These are phyloP conservation scores for Stercorarius parasiticus DNA, from an alignment of 2,113 vertebrate species.

Conservation along the genomic window DNA sequence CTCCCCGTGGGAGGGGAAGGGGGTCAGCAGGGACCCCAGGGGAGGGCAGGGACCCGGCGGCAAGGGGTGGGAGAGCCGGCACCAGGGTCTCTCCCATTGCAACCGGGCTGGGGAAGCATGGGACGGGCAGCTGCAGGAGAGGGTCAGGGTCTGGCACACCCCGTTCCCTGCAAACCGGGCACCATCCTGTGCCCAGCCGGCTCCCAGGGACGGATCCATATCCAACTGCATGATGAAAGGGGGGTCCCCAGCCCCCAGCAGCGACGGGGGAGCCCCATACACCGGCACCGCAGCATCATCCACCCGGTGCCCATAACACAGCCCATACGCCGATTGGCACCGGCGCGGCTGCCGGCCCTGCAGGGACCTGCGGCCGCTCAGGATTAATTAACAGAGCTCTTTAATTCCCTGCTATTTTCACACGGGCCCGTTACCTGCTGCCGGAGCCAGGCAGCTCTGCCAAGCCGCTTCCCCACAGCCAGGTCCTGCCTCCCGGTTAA, in stretches of 20 bases:
- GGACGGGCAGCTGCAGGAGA: fast-evolving
- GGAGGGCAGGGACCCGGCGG: neutral
- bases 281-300: neutral
- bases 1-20: neutral
- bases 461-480: neutral
- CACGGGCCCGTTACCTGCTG: neutral
- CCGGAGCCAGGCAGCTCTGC: neutral
- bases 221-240: fast-evolving
- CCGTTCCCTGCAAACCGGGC: neutral
- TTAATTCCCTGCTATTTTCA: neutral
- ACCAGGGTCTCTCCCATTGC: fast-evolving
- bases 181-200: neutral
- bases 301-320: fast-evolving
- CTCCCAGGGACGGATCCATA: neutral
- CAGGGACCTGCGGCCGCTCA: neutral
- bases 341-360: neutral
- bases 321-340: fast-evolving
- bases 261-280: fast-evolving
- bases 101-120: fast-evolving
- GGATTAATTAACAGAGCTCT: conserved; percentile 13
- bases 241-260: fast-evolving
- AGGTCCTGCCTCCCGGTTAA: neutral
- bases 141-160: neutral
- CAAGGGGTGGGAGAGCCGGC: fast-evolving
- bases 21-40: neutral